Percentiles rank a stretch among this genome's conserved stretches.
Evolutionary conservation across 2,888 invertebrate species (phyloP).

Genomic region (Teinopalpus imperialis): DNA sequence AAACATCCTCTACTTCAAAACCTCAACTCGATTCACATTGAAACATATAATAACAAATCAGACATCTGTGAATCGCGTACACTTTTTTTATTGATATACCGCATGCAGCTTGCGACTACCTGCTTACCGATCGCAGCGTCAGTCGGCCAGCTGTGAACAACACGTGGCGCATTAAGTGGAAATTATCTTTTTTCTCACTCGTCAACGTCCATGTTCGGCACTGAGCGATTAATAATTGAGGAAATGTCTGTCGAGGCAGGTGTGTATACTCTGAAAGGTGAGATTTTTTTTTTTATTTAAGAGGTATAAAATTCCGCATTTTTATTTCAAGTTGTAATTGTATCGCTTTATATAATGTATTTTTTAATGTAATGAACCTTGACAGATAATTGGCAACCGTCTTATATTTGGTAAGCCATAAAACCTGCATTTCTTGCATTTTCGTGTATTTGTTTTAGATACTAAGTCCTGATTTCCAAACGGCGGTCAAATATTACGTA

Average conservation of each 20-base stretch:
- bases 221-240: slow-evolving; percentile 19
- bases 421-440: too few species aligned
- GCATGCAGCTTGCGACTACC: slow-evolving; percentile 16
- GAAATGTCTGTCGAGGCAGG: slow-evolving; percentile 18
- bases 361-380: too few species aligned
- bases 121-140: slow-evolving; percentile 13
- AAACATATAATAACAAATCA: too few species aligned
- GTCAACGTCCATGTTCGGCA: slow-evolving; percentile 8
- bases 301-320: too few species aligned
- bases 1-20: background rate
- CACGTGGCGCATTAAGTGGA: slow-evolving; percentile 7
- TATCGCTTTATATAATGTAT: too few species aligned
- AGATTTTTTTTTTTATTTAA: slow-evolving; percentile 4
- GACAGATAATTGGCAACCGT: too few species aligned
- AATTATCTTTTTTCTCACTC: slow-evolving; percentile 9
- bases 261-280: slow-evolving; percentile 10
- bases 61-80: slow-evolving; percentile 3
- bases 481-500: too few species aligned
- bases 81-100: background rate
- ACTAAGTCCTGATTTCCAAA: too few species aligned
- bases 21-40: too few species aligned
- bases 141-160: slow-evolving; percentile 14
- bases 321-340: too few species aligned
- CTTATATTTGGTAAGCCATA: too few species aligned
- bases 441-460: too few species aligned